Evolutionary conservation across 2,113 vertebrate genomes (phyloP), one percentile per base, ranked within the genome.

Genomic region (Nerophis ophidion): DNA sequence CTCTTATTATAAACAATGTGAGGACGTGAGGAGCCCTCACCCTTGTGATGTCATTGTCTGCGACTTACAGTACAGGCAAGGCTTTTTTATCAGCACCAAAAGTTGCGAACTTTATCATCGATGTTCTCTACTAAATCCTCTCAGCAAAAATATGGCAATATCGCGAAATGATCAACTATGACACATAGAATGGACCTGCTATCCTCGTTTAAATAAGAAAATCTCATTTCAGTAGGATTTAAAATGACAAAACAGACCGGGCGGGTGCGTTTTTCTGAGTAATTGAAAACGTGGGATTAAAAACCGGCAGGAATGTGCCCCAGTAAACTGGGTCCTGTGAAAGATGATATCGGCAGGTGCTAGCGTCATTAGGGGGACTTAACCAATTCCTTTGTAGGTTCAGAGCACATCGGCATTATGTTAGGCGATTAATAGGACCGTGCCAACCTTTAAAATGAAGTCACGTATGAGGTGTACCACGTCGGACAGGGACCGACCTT

Each of bases 241-340:
- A n/a, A n/a, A n/a, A n/a, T n/a, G n/a, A n/a, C n/a, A 65, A 66
- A 74, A 69, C 70, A 73, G 79, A 69, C 74, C 63, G 60, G 62
- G 65, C 68, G 75, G 61, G 65, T 71, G 59, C 61, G 48, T 62
- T 52, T 47, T 7, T 62, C 35, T 8, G 35, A 54, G 76, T 85
- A 81, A 87, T 82, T 83, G 79, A 78, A 87, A 86, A 84, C 71
- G 79, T 70, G 76, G 77, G 81, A 84, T 73, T 75, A 56, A 65
- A 71, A 66, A 66, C 48, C 51, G 47, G 44, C 53, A 56, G 53
- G 61, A 72, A 76, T 72, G 63, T 55, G 81, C 83, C 65, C 66
- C 75, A 48, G 74, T 64, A 70, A 70, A 65, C 62, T 17, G 17
- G 44, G 68, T 80, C 63, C n/a, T 47, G 60, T 68, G 76, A 77